A percentile compares a stretch with the other conserved stretches of the same genome.
Evolutionary conservation across 2,797 vertebrate genomes (phyloP).

Genomic region (Melanotaenia maccullochi): DNA sequence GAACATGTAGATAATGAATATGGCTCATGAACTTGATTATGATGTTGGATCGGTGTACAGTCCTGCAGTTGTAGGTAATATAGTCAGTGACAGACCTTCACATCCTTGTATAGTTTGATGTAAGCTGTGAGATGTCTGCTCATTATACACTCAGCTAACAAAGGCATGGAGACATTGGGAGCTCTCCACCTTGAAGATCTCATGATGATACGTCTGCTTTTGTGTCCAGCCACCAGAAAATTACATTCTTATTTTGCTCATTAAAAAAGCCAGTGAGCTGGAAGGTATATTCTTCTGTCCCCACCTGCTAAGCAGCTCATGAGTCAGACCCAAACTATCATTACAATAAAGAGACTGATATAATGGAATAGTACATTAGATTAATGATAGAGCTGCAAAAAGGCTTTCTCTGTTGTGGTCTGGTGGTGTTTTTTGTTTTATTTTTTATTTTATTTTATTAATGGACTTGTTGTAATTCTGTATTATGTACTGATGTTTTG

Average conservation of each 20-base stretch:
- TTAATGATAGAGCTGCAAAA: constrained; percentile 48
- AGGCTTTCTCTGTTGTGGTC: neutral
- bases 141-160: constrained; percentile 52
- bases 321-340: constrained; percentile 58
- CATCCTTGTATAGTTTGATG: neutral
- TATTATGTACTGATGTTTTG: constrained; percentile 14
- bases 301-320: constrained; percentile 69
- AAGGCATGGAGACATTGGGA: constrained; percentile 25
- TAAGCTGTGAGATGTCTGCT: constrained; percentile 32
- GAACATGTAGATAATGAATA: neutral
- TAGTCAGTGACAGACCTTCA: constrained; percentile 2
- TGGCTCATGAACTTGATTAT: neutral
- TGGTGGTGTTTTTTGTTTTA: neutral
- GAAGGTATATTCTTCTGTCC: constrained; percentile 42
- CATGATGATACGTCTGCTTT: constrained; percentile 61
- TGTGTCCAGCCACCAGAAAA: constrained; percentile 72
- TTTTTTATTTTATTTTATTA: neutral
- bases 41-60: neutral
- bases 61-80: no score
- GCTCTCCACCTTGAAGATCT: constrained; percentile 60
- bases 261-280: constrained; percentile 70
- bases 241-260: constrained; percentile 67
- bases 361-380: constrained; percentile 49
- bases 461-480: neutral
- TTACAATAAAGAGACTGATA: constrained; percentile 51